Base-by-base conservation (phyloP, 2,888 invertebrate genomes). In the Epiblema foenella region DNA sequence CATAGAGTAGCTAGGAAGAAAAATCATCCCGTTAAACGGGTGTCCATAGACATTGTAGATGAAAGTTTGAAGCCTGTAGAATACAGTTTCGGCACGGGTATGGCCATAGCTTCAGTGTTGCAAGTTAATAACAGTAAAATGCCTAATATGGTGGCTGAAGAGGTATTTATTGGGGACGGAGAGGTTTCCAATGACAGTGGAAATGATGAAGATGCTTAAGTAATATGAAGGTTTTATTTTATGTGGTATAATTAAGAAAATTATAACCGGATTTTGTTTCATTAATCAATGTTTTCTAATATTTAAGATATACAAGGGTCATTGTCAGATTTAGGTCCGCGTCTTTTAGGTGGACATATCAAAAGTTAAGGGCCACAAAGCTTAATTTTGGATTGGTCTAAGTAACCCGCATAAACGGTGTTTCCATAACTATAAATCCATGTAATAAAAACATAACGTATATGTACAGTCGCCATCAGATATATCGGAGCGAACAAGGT, bases 111-210 rank as follows among this genome's bases (percentile, higher is more conserved):
- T 0, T 91, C 93, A 0, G 84, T 94, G 69, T 79, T 94, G 72
- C 91, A 92, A 75, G 81, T 87, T 0, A 89, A 85, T 68, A 82
- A 78, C 42, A 76, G 78, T 0, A 83, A 81, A 68, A 77, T 87
- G 15, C 81, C 84, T 0, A 82, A 80, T 75, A 83, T 89, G 80
- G 83, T 79, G 0, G 78, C 81, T 1, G 93, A 93, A 68, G 93
- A 93, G 33, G 88, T 92, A 0, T 93, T 93, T 77, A 82, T 86
- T n/a, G 94, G 93, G 0, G 88, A 91, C 42, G 94, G 94, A 0
- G 92, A 93, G 62, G 91, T 93, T 0, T 93, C 93, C 0, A 79
- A 84, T n/a, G 94, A 94, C 60, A 93, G 93, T 74, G 94, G 94
- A 0, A 90, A 93, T 69, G 93, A 93, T 75, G 91, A 90, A 64